phyloP scores from a whole-genome alignment of 2,888 invertebrate genomes.

The Helicoverpa assulta region DNA sequence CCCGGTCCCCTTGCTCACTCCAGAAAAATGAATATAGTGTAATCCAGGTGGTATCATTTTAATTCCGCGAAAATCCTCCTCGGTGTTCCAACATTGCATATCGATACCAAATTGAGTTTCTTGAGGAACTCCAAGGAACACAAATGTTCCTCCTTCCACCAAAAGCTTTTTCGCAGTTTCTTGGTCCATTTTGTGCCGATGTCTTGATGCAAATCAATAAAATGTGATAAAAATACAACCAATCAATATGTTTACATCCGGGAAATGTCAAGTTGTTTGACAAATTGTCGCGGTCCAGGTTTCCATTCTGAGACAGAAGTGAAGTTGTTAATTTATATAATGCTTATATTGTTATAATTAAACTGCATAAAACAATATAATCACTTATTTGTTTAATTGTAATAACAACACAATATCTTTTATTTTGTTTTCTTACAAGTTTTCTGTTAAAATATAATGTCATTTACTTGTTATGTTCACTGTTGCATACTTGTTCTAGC shows the following conservation, averaged over 20 bases:
- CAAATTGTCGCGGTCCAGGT: conserved; percentile 29
- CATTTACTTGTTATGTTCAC: too few species aligned
- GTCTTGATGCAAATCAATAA: conserved; percentile 64
- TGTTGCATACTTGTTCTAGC: too few species aligned
- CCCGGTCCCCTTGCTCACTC: conserved; percentile 90
- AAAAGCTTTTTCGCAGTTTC: conserved; percentile 94
- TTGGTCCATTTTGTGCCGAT: conserved; percentile 91
- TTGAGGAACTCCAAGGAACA: conserved; percentile 96
- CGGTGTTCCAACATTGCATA: conserved; percentile 94
- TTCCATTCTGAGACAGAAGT: too few species aligned
- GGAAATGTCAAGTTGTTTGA: conserved; percentile 60
- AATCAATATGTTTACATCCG: conserved; percentile 79
- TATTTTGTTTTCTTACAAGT: too few species aligned
- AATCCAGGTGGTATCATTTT: conserved; percentile 99
- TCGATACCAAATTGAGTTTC: conserved; percentile 99
- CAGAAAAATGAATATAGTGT: conserved; percentile 97
- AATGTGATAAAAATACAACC: conserved; percentile 68
- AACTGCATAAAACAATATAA: too few species aligned
- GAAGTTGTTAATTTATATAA: too few species aligned
- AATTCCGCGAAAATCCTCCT: conserved; percentile 97
- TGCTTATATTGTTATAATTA: too few species aligned
- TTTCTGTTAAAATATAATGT: too few species aligned
- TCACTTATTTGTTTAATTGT: too few species aligned
- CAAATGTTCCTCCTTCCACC: conserved; percentile 94
- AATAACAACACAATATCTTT: too few species aligned